Percentiles rank a stretch among this genome's conserved stretches.
Evolutionary conservation across 2,113 vertebrate genomes (phyloP).

Genomic region (Sphyrna mokarran): DNA sequence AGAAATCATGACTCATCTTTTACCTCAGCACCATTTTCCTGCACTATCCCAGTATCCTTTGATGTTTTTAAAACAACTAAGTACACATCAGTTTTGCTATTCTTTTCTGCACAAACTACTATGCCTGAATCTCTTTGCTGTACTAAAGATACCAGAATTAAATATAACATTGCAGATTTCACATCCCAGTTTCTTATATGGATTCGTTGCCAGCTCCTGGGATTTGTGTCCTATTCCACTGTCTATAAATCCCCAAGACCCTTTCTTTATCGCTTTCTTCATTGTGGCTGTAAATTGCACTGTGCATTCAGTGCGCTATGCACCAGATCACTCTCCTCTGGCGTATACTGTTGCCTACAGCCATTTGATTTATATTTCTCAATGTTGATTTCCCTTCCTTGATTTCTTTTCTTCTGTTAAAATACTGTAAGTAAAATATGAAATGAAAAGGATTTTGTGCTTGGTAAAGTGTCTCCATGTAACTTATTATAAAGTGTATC

Average conservation of each 20-base stretch:
- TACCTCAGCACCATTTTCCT: too few relatives aligned
- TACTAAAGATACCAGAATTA: not conserved
- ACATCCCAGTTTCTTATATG: not conserved
- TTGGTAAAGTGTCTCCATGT: not conserved
- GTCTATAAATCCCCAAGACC: not conserved
- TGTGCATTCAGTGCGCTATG: not conserved
- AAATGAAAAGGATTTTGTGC: not conserved
- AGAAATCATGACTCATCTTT: too few relatives aligned
- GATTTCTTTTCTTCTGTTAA: not conserved
- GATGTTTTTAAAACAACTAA: too few relatives aligned
- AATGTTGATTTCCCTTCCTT: not conserved
- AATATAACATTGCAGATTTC: not conserved
- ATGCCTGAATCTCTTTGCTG: not conserved
- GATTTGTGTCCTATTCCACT: not conserved
- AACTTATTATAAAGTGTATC: not conserved
- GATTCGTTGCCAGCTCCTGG: not conserved
- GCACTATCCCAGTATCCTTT: too few relatives aligned
- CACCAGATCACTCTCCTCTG: not conserved
- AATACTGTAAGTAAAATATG: not conserved
- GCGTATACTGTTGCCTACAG: not conserved
- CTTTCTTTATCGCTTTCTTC: not conserved
- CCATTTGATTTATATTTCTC: not conserved
- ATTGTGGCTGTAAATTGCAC: not conserved
- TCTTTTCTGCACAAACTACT: not conserved
- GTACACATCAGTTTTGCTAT: not conserved